A percentile compares a stretch with the other conserved stretches of the same genome.
These are phyloP conservation scores for Patella depressa DNA, from an alignment of 2,888 invertebrate species.

Conservation along the genomic window DNA sequence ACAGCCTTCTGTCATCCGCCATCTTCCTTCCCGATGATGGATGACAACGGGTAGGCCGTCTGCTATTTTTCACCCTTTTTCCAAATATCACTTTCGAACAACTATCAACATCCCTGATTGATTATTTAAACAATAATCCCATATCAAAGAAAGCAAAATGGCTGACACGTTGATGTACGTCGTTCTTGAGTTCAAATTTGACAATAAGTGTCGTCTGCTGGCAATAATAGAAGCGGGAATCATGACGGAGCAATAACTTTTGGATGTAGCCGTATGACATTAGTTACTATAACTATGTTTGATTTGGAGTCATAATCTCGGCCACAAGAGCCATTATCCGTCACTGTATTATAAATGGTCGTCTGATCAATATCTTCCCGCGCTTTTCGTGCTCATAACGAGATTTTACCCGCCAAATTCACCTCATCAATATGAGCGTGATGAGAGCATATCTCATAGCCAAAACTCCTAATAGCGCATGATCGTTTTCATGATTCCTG, in stretches of 20 bases:
- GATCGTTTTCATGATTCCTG: background rate
- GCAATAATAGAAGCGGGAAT: slow-evolving; percentile 3
- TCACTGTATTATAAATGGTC: slow-evolving; percentile 9
- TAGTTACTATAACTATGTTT: background rate
- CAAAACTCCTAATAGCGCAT: background rate
- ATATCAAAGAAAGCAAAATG: no score
- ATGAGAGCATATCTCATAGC: slow-evolving; percentile 4
- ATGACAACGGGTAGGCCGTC: no score
- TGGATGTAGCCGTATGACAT: slow-evolving; percentile 1
- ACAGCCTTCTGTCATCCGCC: no score
- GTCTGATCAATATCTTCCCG: slow-evolving; percentile 12
- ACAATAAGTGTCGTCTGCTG: background rate
- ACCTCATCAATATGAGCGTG: slow-evolving; percentile 11
- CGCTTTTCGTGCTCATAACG: slow-evolving; percentile 12
- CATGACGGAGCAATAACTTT: background rate
- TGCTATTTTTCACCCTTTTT: no score
- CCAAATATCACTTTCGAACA: no score
- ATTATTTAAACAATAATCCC: no score
- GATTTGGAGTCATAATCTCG: slow-evolving; percentile 10
- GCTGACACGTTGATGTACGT: no score
- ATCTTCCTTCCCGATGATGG: no score
- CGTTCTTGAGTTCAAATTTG: no score
- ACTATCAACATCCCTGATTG: no score
- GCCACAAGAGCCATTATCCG: slow-evolving; percentile 3
- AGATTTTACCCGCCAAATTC: slow-evolving; percentile 10